Evolutionary conservation across 2,888 invertebrate genomes (phyloP), one percentile per base, ranked within the genome.

Genomic region (Cacoxenus indagator): DNA sequence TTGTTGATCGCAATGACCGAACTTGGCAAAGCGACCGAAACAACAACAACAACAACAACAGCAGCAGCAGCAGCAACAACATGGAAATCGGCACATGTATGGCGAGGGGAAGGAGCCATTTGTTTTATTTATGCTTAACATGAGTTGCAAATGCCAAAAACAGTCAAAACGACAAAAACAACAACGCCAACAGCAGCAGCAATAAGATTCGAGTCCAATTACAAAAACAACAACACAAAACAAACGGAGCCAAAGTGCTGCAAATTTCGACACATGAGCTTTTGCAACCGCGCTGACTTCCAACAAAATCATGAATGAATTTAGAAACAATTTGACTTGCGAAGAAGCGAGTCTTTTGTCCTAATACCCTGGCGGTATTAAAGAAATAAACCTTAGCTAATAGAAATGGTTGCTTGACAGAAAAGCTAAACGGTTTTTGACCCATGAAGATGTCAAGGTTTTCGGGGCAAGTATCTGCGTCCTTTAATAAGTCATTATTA

Each of bases 101-200:
- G n/a, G 27, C 14, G 64, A 67, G 57, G 29, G 19, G 59, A 62
- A 46, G 68, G 43, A 76, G 74, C 71, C 75, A 82, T 81, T 81
- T 82, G 81, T 78, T 84, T 77, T 82, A 78, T 79, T 81, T 78
- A 78, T 81, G 83, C 79, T 81, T 72, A 78, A 83, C 83, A 84
- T 83, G 84, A 78, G 78, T 80, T 81, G 83, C 80, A 83, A 84
- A 83, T 83, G 80, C 82, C 83, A 78, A 78, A 81, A 77, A 66
- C 67, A 81, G 79, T 29, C n/a, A 45, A 46, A 54, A 4, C 46
- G 11, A 8, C 29, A 43, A 48, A 22, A 24, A 31, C 46, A 14
- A 48, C 29, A 59, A 65, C 46, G 37, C 17, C 29, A 65, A 68
- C 22, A 59, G 29, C 37, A 54, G 46, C 45, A 64, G 22, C 31